Evolutionary conservation across 2,797 vertebrate genomes (phyloP), one percentile per base, ranked within the genome.

Genomic region (Rousettus madagascariensis): DNA sequence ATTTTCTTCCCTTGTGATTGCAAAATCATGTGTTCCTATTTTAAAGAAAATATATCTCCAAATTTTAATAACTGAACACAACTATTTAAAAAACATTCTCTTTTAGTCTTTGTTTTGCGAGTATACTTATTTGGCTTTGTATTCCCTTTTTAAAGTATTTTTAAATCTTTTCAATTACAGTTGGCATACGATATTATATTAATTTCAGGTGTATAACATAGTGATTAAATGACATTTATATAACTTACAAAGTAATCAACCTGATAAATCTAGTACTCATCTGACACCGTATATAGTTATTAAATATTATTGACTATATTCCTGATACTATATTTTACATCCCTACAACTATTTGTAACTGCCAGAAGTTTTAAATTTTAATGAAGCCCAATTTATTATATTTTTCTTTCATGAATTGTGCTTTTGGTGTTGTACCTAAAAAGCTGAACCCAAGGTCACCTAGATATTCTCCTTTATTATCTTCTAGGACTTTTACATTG

Each of bases 61-160:
- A 55, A 57, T 85, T 80, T 88, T 26, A 93, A n/a, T 57, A 72
- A 59, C 26, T 43, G 28, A 71, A 86, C 1, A 28, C 4, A 75
- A 38, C 4, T 53, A 38, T 75, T 93, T 65, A 53, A 11, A 38
- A 65, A 49, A 36, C 71, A 41, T 36, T 43, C 11, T 10, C 46
- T 90, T 93, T 38, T 33, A 38, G 33, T 77, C 16, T 66, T 86
- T 89, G 63, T 43, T 89, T 83, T 86, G 36, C 89, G 55, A 83
- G 61, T 71, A 49, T 78, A 74, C 9, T 65, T 91, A 24, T 5
- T n/a, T 77, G 33, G 15, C 38, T 74, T 83, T 93, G 5, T 38
- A 26, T 84, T 75, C 49, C 49, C 85, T 78, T 79, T 71, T 28
- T 43, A 49, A 49, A 49, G 46, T 49, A 15, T 49, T 49, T 49